Conservation (phyloP, 2,797 vertebrate genomes). For the Acanthurus lineatus region DNA sequence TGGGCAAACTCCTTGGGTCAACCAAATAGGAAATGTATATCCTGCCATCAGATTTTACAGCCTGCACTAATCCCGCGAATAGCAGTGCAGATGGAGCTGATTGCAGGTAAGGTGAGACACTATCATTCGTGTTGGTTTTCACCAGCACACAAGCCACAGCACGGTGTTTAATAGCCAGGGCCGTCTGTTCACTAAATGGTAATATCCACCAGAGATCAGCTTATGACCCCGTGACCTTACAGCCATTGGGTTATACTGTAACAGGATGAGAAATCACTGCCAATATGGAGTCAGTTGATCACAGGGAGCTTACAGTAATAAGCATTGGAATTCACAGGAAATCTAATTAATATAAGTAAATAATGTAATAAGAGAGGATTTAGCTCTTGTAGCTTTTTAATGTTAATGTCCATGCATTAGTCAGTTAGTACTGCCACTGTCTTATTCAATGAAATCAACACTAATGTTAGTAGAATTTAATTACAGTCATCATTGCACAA, state of each 20-base stretch:
- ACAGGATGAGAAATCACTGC: conserved; percentile 23
- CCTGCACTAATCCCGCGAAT: conserved; percentile 63
- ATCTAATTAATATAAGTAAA: conserved; percentile 3
- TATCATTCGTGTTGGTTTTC: conserved; percentile 58
- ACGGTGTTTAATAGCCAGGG: conserved; percentile 20
- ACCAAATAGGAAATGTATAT: conserved; percentile 71
- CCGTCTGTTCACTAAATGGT: conserved; percentile 29
- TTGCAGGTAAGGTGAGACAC: conserved; percentile 65
- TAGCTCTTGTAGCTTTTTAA: conserved; percentile 28
- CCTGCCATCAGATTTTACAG: conserved; percentile 71
- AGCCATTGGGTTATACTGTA: conserved; percentile 9
- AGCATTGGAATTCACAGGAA: conserved; percentile 15
- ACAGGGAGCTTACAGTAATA: background rate
- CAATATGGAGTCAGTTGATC: conserved; percentile 17
- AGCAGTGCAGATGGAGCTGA: conserved; percentile 66
- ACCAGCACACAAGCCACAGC: conserved; percentile 34
- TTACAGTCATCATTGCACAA: conserved; percentile 2
- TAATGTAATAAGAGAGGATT: conserved; percentile 14
- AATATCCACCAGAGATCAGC: conserved; percentile 43
- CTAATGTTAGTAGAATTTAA: conserved; percentile 21
- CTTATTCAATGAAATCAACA: conserved; percentile 9
- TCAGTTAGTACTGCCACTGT: conserved; percentile 4
- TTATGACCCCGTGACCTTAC: conserved; percentile 33
- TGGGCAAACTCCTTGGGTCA: conserved; percentile 39
- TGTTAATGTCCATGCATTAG: conserved; percentile 23